Base-by-base conservation (phyloP, 2,888 invertebrate species). In the Drosophila subsilvestris region DNA sequence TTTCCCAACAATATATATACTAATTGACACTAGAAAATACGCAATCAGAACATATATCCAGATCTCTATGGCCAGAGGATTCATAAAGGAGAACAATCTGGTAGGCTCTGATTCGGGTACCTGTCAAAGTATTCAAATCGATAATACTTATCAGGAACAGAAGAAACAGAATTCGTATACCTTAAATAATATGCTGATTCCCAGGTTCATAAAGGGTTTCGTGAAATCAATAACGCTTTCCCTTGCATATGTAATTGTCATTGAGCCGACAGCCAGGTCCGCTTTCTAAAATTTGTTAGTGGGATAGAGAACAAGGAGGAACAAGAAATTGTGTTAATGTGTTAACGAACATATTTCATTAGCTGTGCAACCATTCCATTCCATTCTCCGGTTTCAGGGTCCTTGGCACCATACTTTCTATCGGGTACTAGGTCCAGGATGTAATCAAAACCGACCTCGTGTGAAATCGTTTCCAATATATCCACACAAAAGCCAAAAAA, bases 201-300 rank as follows among this genome's bases (percentile, higher is more conserved):
- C 98, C 20, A 97, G 93, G 91, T 97, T 97, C 95, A 98, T 97
- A 92, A 97, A 98, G 2, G 97, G 98, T 90, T 97, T 97, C 9
- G 97, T 97, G 90, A 98, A 98, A 92, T 97, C 97, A 79, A 98
- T 96, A 67, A 97, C 97, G 91, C 96, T 96, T 87, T 97, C 97
- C 51, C 98, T 93, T 27, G 96, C 96, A 91, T 97, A 97, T 88
- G 96, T 97, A 79, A 98, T 98, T 29, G 97, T 98, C 94, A 98
- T 95, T 3, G 97, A 96, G 8, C 96, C 97, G 22, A 97, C 96
- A 0, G 97, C 97, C 79, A 98, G 91, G 92, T 98, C 97, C 0
- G 97, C 97, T 93, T 96, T 96, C 97, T 96, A 92, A 53, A 69
- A 63, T 93, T 95, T 95, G 96, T 95, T 92, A 61, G n/a, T 14